These are phyloP conservation scores for Hassar affinis DNA, from an alignment of 2,113 vertebrate species.

Conservation along the genomic window DNA sequence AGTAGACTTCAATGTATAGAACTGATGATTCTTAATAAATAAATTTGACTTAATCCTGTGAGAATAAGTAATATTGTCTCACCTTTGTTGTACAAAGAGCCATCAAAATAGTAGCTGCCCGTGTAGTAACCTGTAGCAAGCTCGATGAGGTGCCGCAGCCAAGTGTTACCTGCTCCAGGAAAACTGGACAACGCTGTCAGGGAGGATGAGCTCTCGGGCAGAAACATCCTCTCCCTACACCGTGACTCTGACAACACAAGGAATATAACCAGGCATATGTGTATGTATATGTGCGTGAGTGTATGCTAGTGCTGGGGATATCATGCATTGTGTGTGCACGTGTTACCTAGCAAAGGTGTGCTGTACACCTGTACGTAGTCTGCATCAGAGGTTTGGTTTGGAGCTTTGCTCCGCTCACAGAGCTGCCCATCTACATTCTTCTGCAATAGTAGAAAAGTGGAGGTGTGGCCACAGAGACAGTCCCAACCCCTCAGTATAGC, in stretches of 20 bases:
- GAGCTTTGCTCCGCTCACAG: constrained; percentile 64
- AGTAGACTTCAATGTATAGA: not conserved
- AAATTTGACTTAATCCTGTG: not conserved
- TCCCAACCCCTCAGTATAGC: constrained; percentile 76
- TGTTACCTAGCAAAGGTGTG: constrained; percentile 88
- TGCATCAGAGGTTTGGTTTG: constrained; percentile 11
- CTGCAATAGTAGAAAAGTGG: constrained; percentile 72
- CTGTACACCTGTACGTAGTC: constrained; percentile 83
- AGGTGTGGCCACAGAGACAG: constrained; percentile 85
- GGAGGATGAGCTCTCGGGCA: constrained; percentile 82
- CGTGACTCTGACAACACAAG: constrained; percentile 79
- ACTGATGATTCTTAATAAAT: not conserved
- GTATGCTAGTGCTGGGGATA: too few species aligned
- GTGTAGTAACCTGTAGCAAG: constrained; percentile 93
- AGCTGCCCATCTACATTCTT: constrained; percentile 60
- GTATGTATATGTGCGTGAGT: not conserved
- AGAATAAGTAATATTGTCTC: not conserved
- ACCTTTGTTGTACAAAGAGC: constrained; percentile 95
- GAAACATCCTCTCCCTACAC: constrained; percentile 88
- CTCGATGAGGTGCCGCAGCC: constrained; percentile 93
- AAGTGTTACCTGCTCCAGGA: constrained; percentile 93
- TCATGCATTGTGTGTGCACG: too few species aligned
- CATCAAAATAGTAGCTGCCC: constrained; percentile 95
- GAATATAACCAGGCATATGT: not conserved
- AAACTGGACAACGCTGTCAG: constrained; percentile 92